Conservation (phyloP, 2,888 invertebrate species). For the Diloba caeruleocephala region DNA sequence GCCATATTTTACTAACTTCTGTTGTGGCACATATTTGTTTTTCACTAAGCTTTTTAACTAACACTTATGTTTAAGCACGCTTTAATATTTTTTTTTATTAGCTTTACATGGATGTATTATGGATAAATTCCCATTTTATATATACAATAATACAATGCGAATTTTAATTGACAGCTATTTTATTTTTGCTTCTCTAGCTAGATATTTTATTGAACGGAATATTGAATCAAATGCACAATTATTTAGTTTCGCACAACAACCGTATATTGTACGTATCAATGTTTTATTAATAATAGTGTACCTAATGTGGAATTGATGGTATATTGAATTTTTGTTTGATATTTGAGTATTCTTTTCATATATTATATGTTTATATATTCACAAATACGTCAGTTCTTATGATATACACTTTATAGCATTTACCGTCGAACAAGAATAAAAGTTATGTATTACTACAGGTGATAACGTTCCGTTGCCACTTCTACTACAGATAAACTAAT, state of each 20-base stretch:
- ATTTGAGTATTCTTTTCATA: slow-evolving; percentile 13
- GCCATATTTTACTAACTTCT: slow-evolving; percentile 53
- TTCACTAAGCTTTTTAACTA: slow-evolving; percentile 57
- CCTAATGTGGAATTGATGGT: slow-evolving; percentile 46
- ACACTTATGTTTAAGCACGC: slow-evolving; percentile 58
- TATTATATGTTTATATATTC: neutral
- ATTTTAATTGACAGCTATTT: slow-evolving; percentile 55
- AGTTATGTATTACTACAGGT: slow-evolving; percentile 9
- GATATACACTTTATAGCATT: slow-evolving; percentile 16
- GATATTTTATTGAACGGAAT: slow-evolving; percentile 54
- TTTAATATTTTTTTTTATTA: slow-evolving; percentile 54
- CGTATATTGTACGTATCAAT: slow-evolving; percentile 35
- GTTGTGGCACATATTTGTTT: slow-evolving; percentile 47
- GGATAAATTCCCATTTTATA: slow-evolving; percentile 54
- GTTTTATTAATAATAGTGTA: slow-evolving; percentile 21
- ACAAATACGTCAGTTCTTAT: slow-evolving; percentile 29
- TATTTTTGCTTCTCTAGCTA: slow-evolving; percentile 56
- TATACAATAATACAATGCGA: slow-evolving; percentile 54
- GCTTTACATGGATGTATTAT: slow-evolving; percentile 58
- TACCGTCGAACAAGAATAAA: slow-evolving; percentile 25
- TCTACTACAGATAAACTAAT: slow-evolving; percentile 7
- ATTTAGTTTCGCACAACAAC: slow-evolving; percentile 63
- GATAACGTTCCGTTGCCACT: slow-evolving; percentile 2
- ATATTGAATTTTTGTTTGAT: slow-evolving; percentile 15
- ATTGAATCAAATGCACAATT: slow-evolving; percentile 70